Evolutionary conservation across 2,113 vertebrate species (phyloP).

Genomic region (Chauna torquata): DNA sequence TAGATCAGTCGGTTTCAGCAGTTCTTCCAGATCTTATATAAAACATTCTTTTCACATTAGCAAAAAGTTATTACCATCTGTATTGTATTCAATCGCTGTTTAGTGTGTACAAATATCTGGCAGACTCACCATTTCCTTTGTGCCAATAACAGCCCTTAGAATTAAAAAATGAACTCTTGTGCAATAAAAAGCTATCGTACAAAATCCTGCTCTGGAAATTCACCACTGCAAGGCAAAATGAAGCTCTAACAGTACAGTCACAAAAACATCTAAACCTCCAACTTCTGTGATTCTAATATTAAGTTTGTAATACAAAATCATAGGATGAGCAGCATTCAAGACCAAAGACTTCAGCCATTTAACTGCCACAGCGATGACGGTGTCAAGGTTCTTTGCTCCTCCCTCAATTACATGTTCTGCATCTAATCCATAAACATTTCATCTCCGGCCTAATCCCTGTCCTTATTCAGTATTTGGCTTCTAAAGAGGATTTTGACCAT

Average conservation of each 20-base stretch:
- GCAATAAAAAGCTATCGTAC: slow-evolving; percentile 24
- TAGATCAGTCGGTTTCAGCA: background rate
- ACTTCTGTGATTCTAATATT: background rate
- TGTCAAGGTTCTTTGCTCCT: background rate
- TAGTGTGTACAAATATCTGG: slow-evolving; percentile 74
- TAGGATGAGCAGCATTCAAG: background rate
- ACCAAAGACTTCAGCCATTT: background rate
- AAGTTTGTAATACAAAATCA: background rate
- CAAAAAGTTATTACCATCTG: slow-evolving; percentile 74
- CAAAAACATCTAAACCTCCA: background rate
- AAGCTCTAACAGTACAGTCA: background rate
- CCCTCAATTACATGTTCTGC: background rate
- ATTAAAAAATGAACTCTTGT: slow-evolving; percentile 74
- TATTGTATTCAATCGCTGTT: slow-evolving; percentile 66
- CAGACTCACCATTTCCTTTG: slow-evolving; percentile 16
- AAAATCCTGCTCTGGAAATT: slow-evolving; percentile 38
- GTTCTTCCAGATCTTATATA: slow-evolving; percentile 40
- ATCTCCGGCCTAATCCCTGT: background rate
- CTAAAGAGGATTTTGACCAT: background rate
- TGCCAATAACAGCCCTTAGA: slow-evolving; percentile 64
- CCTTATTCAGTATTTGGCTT: background rate
- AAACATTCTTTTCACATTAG: slow-evolving; percentile 62
- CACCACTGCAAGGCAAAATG: slow-evolving; percentile 51
- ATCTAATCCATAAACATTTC: background rate
- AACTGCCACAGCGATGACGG: background rate